Evolutionary conservation across 2,888 invertebrate genomes (phyloP), one percentile per base, ranked within the genome.

Genomic region (Patella depressa): DNA sequence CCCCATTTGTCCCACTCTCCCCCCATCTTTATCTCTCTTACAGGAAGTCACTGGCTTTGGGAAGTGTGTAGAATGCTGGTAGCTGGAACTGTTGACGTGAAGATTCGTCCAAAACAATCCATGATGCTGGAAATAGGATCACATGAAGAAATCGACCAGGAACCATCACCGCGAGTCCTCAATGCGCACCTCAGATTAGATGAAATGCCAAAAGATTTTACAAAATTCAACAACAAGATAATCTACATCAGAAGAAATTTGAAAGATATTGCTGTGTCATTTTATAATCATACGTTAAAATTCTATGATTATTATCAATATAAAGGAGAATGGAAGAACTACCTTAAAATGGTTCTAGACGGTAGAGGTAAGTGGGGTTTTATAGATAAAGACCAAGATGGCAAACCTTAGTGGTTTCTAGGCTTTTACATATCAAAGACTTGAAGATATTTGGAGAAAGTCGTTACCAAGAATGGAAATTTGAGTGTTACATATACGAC

Each of bases 31-130:
- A 2, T 29, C 29, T 19, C 12, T n/a, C 19, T 14, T n/a, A 9
- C 76, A 19, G 81, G 81, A 24, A 79, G 78, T 57, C 81, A 81
- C 29, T 81, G 81, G 81, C 55, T 81, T 34, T 81, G 81, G 81
- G 81, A 81, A 55, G 77, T 81, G n/a, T 14, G 72, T 7, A 59
- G 78, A 11, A 77, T 78, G 75, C 34, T 81, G 24, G 45, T 78
- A 9, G 74, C 75, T 0, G 76, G 76, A 2, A 73, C 73, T 17
- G 59, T 76, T 1, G 54, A 76, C 2, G 57, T 72, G 19, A 72
- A 75, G 45, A 3, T 19, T n/a, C 70, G 54, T 0, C 75, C 74
- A 57, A 81, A 81, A 72, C 79, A 78, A 70, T 73, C 71, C 19
- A 71, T 45, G 57, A 79, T 82, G 82, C 53, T 82, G 72, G 82